Percentiles rank a stretch among this genome's conserved stretches.
Evolutionary conservation across 1,140 invertebrate genomes (phyloP).

Genomic region (Neodiprion virginianus): DNA sequence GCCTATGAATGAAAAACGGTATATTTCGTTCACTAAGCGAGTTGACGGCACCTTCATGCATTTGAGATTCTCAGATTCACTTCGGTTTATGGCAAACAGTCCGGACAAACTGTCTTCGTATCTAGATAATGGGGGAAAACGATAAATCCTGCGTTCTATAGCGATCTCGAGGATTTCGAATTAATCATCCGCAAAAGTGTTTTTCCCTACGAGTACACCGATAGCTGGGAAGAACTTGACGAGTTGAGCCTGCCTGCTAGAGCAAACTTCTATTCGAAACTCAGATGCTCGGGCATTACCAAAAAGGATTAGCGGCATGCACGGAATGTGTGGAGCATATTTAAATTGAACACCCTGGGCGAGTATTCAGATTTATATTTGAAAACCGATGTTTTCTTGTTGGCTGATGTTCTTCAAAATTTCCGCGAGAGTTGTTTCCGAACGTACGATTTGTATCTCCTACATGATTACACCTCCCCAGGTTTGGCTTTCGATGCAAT

Average conservation of each 20-base stretch:
- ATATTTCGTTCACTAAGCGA: too few species aligned
- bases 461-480: constrained; percentile 49
- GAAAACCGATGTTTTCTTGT: constrained; percentile 43
- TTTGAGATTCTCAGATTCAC: background rate
- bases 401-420: constrained; percentile 55
- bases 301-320: constrained; percentile 50
- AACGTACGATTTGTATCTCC: constrained; percentile 45
- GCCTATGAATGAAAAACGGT: constrained; percentile 12
- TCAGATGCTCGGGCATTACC: constrained; percentile 39
- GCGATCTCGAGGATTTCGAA: constrained; percentile 20
- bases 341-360: constrained; percentile 46
- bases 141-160: background rate
- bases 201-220: constrained; percentile 46
- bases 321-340: constrained; percentile 50
- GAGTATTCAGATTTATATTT: constrained; percentile 23
- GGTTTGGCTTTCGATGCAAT: too few species aligned
- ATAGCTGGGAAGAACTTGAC: constrained; percentile 35
- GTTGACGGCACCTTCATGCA: too few species aligned
- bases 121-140: constrained; percentile 13
- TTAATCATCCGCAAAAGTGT: constrained; percentile 38
- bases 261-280: constrained; percentile 19
- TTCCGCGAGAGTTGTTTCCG: constrained; percentile 39
- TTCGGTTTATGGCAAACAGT: background rate
- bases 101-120: constrained; percentile 24
- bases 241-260: constrained; percentile 37